Base-by-base conservation (phyloP, 2,113 vertebrate genomes). In the Perccottus glenii region DNA sequence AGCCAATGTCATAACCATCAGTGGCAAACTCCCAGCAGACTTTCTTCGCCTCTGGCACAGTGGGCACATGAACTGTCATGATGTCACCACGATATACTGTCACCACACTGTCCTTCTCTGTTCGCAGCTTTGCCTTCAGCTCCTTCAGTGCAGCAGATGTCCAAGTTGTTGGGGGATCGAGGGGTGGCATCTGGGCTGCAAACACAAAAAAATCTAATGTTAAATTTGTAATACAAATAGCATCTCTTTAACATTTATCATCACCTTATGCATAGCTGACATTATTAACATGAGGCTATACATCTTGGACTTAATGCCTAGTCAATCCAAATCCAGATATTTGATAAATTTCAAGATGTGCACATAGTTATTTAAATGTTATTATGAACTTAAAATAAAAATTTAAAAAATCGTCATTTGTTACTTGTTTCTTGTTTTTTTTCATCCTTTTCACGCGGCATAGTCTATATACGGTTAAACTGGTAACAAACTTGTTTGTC, bases 1-100 rank as follows among this genome's bases (percentile, higher is more conserved):
- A 99, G 45, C 97, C 98, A 53, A 99, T 97, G 87, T 99, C 98
- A 0, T 99, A 99, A 80, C 95, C 92, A 5, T 99, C 98, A 0
- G 98, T 99, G 1, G 96, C 96, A 68, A 98, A 99, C 87, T 99
- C 98, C 98, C 98, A 99, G 90, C 96, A 98, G 69, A 99, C 93
- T 8, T 91, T 94, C 76, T 94, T 97, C 53, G 95, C 96, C 53
- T 98, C 94, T 0, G 96, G 96, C 48, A 96, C 93, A 2, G 96
- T 98, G 60, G 98, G 98, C 42, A 99, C 96, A 0, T 95, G 92
- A 52, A 99, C 94, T 0, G 97, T 98, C 91, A 98, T 95, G 59
- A 99, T 96, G 76, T 99, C 96, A 0, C 98, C 98, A 43, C 97
- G 90, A 73, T 96, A 96, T 75, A 99, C 94, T 15, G 95, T 96